Evolutionary conservation across 2,113 vertebrate genomes (phyloP).

Genomic region (Chascanopsetta lugubris): DNA sequence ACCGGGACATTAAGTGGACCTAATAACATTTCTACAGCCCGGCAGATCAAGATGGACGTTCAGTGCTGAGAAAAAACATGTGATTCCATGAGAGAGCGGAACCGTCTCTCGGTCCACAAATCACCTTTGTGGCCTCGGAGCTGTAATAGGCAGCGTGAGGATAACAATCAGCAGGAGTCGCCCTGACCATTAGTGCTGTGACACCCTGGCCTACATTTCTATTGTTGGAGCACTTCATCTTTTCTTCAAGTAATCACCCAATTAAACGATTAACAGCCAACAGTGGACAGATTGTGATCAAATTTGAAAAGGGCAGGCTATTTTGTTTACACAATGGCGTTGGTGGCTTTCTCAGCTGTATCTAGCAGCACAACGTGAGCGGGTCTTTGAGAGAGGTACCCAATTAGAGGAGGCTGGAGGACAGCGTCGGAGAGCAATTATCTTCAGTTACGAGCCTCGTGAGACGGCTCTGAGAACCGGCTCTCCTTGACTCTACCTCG

Average conservation of each 20-base stretch:
- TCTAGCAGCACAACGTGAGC: conserved; percentile 50
- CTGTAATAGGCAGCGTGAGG: conserved; percentile 1
- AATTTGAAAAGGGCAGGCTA: conserved; percentile 34
- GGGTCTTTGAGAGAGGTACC: conserved; percentile 49
- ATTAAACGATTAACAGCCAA: conserved; percentile 46
- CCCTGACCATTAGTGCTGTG: not conserved
- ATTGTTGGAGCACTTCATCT: conserved; percentile 16
- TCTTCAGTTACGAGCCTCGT: conserved; percentile 66
- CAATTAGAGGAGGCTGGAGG: conserved; percentile 71
- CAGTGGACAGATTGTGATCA: conserved; percentile 32
- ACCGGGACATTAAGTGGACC: not conserved
- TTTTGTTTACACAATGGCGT: not conserved
- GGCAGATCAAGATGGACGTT: conserved; percentile 7
- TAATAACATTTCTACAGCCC: not conserved
- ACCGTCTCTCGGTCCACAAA: conserved; percentile 6
- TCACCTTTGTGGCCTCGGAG: not conserved
- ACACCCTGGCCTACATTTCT: not conserved
- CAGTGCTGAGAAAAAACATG: not conserved
- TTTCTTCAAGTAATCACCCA: conserved; percentile 18
- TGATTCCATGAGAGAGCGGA: not conserved
- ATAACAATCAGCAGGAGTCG: conserved; percentile 25
- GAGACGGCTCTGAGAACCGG: conserved; percentile 57
- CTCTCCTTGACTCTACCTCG: conserved; percentile 50
- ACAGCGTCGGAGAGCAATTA: conserved; percentile 74
- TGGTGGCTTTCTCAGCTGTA: conserved; percentile 49